Evolutionary conservation across 2,888 invertebrate species (phyloP), one percentile per base, ranked within the genome.

Genomic region (Hirtodrosophila cameraria): DNA sequence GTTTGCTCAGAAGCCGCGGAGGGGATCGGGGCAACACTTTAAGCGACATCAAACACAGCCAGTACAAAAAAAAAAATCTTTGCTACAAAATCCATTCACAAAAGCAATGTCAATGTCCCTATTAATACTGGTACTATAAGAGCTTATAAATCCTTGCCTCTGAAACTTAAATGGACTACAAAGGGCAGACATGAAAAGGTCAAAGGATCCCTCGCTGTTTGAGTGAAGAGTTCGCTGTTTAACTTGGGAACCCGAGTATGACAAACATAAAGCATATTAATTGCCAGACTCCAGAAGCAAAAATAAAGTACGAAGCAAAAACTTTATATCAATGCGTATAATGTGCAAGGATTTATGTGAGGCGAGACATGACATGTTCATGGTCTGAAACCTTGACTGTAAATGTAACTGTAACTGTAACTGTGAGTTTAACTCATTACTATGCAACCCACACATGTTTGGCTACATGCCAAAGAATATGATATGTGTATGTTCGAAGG

Each of bases 181-280:
- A 46, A 57, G 50, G 58, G 36, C 43, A 16, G 18, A 31, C 16
- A 38, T n/a, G 27, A 35, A 73, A 71, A 71, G 71, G 64, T 71
- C 71, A 71, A 49, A 48, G 75, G 8, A 39, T 57, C 46, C 41
- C 41, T 33, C 3, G 41, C 35, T 18, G 18, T 11, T 45, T 45
- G 13, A 38, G 48, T 48, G 18, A 41, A 33, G 65, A 46, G 60
- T 35, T 48, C 16, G 46, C 42, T 54, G 45, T 25, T 53, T 25
- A 53, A 30, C 48, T 54, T 43, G 52, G 58, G 54, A 31, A 57
- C 41, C 28, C 48, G 62, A 69, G 62, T 84, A 74, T 86, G 74
- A 77, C 62, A 73, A 70, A 66, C 66, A 70, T 73, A 81, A 81
- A 69, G 66, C 64, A 69, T 75, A 85, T 80, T 86, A 80, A 80